phyloP scores from a whole-genome alignment of 1,140 invertebrate species.

The Argopecten irradians region DNA sequence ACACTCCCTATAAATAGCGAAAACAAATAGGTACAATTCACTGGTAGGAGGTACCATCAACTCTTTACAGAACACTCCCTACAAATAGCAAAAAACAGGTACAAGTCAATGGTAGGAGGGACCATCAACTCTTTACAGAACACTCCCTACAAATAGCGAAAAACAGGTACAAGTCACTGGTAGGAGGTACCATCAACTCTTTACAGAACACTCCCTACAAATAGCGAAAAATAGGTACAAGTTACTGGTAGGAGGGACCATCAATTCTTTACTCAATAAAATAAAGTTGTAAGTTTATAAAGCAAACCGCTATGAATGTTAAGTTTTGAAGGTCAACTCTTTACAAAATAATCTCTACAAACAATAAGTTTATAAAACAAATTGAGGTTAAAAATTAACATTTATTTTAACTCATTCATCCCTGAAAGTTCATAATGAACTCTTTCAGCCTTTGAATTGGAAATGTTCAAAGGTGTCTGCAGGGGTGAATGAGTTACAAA shows the following conservation, averaged over 20 bases:
- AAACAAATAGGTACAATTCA: conserved; percentile 81
- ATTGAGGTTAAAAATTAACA: too few relatives aligned
- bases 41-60: conserved; percentile 89
- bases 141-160: conserved; percentile 72
- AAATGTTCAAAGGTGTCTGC: too few relatives aligned
- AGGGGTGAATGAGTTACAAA: too few relatives aligned
- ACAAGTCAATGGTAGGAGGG: conserved; percentile 89
- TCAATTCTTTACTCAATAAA: conserved; percentile 86
- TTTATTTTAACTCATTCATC: too few relatives aligned
- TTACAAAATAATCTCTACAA: conserved; percentile 81
- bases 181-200: conserved; percentile 90
- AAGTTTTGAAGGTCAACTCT: conserved; percentile 88
- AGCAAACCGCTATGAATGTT: conserved; percentile 82
- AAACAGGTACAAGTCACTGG: conserved; percentile 83
- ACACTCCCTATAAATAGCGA: conserved; percentile 72
- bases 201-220: conserved; percentile 81
- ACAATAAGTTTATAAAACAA: conserved; percentile 34
- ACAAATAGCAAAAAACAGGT: conserved; percentile 43
- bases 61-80: conserved; percentile 84
- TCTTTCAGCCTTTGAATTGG: too few relatives aligned
- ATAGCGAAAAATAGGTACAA: conserved; percentile 74
- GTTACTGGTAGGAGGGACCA: conserved; percentile 90
- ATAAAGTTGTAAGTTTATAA: conserved; percentile 57
- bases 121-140: conserved; percentile 88
- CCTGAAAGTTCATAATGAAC: too few relatives aligned